Conservation (phyloP, 2,888 invertebrate genomes). For the Habrosyne pyritoides region DNA sequence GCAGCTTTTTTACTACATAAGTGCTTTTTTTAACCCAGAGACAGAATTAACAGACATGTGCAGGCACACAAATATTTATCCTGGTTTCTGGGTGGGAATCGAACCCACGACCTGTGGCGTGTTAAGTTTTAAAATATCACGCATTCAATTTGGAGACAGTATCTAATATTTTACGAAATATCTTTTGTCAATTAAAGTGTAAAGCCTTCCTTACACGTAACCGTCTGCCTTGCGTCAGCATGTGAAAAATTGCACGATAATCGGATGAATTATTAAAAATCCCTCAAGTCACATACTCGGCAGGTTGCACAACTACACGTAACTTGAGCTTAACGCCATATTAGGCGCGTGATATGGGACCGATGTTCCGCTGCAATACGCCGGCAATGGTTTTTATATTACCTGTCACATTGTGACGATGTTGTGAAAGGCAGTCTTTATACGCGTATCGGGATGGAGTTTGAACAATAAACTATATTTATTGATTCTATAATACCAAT, state of each 20-base stretch:
- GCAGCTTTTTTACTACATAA: no score
- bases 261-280: constrained; percentile 5
- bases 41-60: no score
- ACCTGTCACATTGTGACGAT: constrained; percentile 6
- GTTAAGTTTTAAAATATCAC: no score
- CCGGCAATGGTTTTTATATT: constrained; percentile 3
- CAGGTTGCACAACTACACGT: constrained; percentile 1
- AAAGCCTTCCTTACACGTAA: background rate
- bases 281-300: background rate
- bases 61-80: no score
- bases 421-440: background rate
- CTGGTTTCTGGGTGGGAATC: no score
- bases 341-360: constrained; percentile 1
- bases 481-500: no score
- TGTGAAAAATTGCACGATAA: constrained; percentile 1
- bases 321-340: constrained; percentile 4
- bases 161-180: background rate
- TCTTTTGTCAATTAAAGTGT: background rate
- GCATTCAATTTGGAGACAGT: background rate
- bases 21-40: no score
- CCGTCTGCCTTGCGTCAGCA: background rate
- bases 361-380: constrained; percentile 9
- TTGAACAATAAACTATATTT: background rate
- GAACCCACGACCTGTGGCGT: no score
- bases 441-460: background rate